phyloP scores from a whole-genome alignment of 35 echinoderm and acorn worm species.

The Ophioderma brevispina region DNA sequence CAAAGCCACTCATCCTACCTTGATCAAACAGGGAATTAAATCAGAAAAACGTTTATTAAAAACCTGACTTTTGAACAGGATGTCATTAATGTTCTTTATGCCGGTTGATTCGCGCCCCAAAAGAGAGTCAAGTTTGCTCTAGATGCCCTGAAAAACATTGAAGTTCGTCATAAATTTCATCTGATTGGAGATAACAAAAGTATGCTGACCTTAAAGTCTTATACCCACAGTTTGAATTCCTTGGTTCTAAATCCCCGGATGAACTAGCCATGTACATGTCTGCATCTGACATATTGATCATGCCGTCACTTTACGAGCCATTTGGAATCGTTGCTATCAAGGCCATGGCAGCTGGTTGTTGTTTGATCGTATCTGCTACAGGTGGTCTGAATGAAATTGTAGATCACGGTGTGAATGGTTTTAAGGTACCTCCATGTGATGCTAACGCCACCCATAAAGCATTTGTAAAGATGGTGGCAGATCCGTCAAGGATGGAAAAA shows the following conservation, averaged over 20 bases:
- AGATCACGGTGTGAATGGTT: constrained; percentile 10
- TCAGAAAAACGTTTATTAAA: neutral
- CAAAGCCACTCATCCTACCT: neutral
- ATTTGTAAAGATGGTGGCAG: neutral
- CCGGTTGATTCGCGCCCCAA: neutral
- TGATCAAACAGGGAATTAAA: neutral
- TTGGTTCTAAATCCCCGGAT: neutral
- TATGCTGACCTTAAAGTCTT: neutral
- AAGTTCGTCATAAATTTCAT: neutral
- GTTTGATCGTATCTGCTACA: constrained; percentile 18
- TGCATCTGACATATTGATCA: constrained; percentile 2
- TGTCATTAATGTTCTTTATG: constrained; percentile 18
- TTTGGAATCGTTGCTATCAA: constrained; percentile 21
- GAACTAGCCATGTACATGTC: constrained; percentile 3
- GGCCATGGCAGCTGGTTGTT: constrained; percentile 24
- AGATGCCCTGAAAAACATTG: neutral
- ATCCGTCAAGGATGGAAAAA: neutral
- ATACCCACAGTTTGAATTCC: neutral
- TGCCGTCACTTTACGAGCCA: constrained; percentile 9
- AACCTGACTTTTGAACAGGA: neutral
- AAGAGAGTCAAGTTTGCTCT: neutral
- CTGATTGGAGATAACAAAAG: neutral
- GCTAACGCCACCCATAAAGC: neutral
- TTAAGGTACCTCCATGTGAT: constrained; percentile 13
- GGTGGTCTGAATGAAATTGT: constrained; percentile 23